Conservation (phyloP, 2,113 vertebrate species). For the Nyctereutes procyonoides region DNA sequence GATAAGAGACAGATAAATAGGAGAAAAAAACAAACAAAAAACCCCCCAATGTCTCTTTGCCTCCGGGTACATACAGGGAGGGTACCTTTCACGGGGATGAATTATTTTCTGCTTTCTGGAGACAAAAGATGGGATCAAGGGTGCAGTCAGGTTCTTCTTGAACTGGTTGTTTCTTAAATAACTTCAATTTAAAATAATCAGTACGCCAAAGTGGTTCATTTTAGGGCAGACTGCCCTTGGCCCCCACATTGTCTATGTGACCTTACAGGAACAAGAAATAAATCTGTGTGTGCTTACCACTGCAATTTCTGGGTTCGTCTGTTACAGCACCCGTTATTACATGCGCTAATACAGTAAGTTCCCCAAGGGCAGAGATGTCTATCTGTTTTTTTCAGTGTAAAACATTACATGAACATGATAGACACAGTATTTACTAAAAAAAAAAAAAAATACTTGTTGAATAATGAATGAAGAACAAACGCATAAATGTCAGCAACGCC, state of each 20-base stretch:
- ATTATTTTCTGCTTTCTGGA: neutral
- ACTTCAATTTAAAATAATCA: neutral
- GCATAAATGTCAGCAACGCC: neutral
- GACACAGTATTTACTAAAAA: neutral
- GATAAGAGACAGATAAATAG: neutral
- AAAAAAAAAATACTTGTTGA: neutral
- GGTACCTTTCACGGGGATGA: neutral
- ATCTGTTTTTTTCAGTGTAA: neutral
- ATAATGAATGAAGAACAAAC: neutral
- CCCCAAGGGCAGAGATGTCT: neutral
- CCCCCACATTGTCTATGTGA: neutral
- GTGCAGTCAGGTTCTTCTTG: neutral
- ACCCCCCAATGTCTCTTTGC: neutral
- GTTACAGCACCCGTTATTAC: neutral
- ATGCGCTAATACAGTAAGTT: neutral
- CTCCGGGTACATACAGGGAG: neutral
- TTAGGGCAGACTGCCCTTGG: neutral
- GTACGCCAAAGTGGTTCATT: neutral
- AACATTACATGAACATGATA: neutral
- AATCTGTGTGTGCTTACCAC: neutral
- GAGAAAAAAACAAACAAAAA: neutral
- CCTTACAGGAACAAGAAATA: conserved; percentile 30
- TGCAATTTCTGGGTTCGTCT: neutral
- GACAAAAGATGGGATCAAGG: neutral
- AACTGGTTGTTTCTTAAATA: neutral